Evolutionary conservation across 1,140 invertebrate genomes (phyloP), one percentile per base, ranked within the genome.

Genomic region (Phortica variegata): DNA sequence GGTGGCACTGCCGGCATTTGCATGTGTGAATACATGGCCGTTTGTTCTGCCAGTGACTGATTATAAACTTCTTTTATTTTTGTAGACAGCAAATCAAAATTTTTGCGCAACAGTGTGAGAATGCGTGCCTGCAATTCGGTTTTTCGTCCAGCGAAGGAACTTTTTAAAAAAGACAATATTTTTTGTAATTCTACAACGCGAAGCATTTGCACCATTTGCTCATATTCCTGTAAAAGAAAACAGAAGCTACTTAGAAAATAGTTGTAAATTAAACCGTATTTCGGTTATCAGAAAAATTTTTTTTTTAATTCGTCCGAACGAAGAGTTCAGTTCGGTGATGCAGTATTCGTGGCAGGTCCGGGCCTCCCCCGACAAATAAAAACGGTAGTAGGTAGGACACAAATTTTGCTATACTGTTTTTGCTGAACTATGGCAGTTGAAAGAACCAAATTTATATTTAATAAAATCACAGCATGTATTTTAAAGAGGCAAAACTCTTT

Each of bases 61-160:
- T 71, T 84, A 75, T 91, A 90, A n/a, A 93, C 78, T 79, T 93
- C 89, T 75, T 84, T 81, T 54, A 91, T 88, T 81, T 92, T 93
- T 49, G 85, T 81, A 58, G 88, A 82, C 47, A 92, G 82, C 47
- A 85, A 82, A 54, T 85, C 79, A 37, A 87, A 86, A 65, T 84
- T 82, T 54, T 85, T 81, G 75, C 85, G 85, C 44, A 91, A 79
- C 49, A 94, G 80, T 66, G 91, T 84, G 49, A 89, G 70, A 54
- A 90, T 89, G 73, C 92, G 81, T 49, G 82, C 79, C 79, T 93
- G 86, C 43, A 95, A 79, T 79, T 95, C 91, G 54, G 84, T 85
- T 81, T 95, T 95, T 74, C 91, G 82, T 54, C 92, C 92, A 62
- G 90, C 91, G 77, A 90, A 91, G 74, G 86, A 83, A 59, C 89